Evolutionary conservation across 2,113 vertebrate species (phyloP).

Genomic region (Calypte anna): DNA sequence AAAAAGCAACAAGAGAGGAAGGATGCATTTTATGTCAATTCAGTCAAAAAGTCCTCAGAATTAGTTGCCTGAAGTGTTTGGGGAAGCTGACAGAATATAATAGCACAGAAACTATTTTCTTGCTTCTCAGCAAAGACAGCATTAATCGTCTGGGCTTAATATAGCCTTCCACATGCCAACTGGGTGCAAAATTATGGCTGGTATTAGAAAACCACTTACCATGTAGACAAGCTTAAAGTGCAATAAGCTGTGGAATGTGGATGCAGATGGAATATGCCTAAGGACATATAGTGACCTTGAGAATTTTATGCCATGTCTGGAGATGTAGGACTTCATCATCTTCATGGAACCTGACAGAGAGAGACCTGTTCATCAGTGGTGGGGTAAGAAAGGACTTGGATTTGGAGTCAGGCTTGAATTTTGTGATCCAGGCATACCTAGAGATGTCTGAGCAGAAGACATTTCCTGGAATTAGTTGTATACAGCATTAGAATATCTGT

Average conservation of each 20-base stretch:
- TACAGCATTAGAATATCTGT: neutral
- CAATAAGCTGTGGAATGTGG: constrained; percentile 48
- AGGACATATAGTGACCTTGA: constrained; percentile 53
- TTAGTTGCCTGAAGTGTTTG: constrained; percentile 68
- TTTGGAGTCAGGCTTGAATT: neutral
- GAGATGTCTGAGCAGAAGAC: neutral
- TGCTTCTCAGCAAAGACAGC: constrained; percentile 59
- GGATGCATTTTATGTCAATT: constrained; percentile 66
- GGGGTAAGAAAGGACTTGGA: neutral
- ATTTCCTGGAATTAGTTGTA: neutral
- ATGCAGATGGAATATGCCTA: constrained; percentile 44
- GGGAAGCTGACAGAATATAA: constrained; percentile 61
- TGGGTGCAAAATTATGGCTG: constrained; percentile 67
- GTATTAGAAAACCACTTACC: constrained; percentile 66
- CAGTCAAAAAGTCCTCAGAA: constrained; percentile 61
- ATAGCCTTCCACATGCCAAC: constrained; percentile 67
- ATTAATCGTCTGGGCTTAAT: constrained; percentile 68
- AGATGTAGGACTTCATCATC: constrained; percentile 5
- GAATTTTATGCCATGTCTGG: neutral
- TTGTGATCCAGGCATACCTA: neutral
- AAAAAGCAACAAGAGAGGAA: constrained; percentile 51
- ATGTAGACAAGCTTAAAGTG: constrained; percentile 50
- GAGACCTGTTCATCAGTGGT: neutral
- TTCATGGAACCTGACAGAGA: neutral
- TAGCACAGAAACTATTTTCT: constrained; percentile 61